Evolutionary conservation across 2,888 invertebrate genomes (phyloP), one percentile per base, ranked within the genome.

Genomic region (Dolichopus griseipennis): DNA sequence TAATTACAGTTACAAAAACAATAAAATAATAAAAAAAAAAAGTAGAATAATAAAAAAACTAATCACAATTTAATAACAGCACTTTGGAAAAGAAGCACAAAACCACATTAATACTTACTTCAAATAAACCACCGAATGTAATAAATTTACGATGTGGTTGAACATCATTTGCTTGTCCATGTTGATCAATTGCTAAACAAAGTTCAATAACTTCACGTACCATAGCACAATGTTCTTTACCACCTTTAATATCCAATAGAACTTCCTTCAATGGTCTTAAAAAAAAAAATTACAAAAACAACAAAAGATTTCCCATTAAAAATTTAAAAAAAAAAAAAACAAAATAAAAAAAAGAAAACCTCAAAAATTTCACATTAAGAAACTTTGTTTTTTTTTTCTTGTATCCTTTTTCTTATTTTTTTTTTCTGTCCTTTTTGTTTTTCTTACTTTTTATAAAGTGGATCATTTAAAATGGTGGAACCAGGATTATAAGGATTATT

Each of bases 71-170:
- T 27, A 27, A 27, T 27, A 27, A 27, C 27, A 2, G 27, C 27
- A 27, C 27, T 27, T 5, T 27, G 3, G 5, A 27, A 27, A 27
- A n/a, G n/a, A n/a, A n/a, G n/a, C n/a, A n/a, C n/a, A n/a, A n/a
- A n/a, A 27, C 2, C 27, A 27, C 27, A 4, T 12, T 41, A 41
- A 7, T 52, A 52, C 52, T 52, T 52, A 52, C 52, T 12, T 52
- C 52, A n/a, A 52, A 52, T 18, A 52, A n/a, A 52, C 18, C 52
- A 18, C 52, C 52, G 6, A 52, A 52, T 52, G 52, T 18, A 18
- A 52, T 52, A 52, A 52, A 52, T 52, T 52, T 52, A 52, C 52
- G 52, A 52, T 52, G 52, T 52, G 52, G 52, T 52, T 52, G 52
- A 52, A 52, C 52, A n/a, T 52, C 52, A 52, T 52, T 52, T 18